A percentile compares a stretch with the other conserved stretches of the same genome.
These are phyloP conservation scores for Siniperca knerii DNA, from an alignment of 2,113 vertebrate genomes.

Conservation along the genomic window DNA sequence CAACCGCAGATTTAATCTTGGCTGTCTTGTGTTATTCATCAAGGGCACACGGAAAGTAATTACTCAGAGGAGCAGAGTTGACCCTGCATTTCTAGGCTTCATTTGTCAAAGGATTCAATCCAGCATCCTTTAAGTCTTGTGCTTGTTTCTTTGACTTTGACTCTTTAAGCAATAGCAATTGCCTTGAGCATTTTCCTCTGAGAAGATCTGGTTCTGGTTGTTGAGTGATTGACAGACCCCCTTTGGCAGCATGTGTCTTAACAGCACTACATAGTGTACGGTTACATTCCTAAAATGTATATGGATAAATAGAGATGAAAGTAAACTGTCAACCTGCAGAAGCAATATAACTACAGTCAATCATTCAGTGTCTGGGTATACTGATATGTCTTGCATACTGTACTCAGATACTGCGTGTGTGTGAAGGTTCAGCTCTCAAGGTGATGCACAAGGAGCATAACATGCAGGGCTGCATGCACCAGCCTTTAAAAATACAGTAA, in stretches of 20 bases:
- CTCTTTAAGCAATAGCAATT: background rate
- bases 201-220: background rate
- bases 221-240: background rate
- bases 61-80: background rate
- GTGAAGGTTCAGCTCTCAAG: too few relatives aligned
- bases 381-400: background rate
- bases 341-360: too few relatives aligned
- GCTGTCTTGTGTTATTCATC: background rate
- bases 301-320: background rate
- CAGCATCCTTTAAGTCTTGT: background rate
- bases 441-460: too few relatives aligned
- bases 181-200: background rate
- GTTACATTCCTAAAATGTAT: slow-evolving; percentile 4
- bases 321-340: background rate
- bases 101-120: background rate
- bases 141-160: background rate
- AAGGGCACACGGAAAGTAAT: background rate
- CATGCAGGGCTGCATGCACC: too few relatives aligned
- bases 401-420: background rate
- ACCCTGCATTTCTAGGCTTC: background rate
- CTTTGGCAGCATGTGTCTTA: background rate
- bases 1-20: background rate
- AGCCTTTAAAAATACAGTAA: too few relatives aligned
- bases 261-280: background rate
- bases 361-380: background rate